Conservation (phyloP, 1,140 invertebrate genomes). For the Drosophila prosaltans region DNA sequence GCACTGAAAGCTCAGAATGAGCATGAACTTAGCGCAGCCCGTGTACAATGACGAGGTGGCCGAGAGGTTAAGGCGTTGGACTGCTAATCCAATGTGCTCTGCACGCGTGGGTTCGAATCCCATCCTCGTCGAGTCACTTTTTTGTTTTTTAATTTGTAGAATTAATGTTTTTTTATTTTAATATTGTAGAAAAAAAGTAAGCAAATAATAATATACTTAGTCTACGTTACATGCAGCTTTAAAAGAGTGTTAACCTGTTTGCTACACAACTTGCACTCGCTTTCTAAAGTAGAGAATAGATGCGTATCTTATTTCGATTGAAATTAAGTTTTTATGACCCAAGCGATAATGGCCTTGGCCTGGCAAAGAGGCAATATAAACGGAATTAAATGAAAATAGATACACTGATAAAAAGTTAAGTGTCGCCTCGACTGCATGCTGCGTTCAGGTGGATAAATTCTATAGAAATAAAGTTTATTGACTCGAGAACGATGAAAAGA, state of each 20-base stretch:
- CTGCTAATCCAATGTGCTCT: conserved; percentile 89
- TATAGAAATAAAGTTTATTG: conserved; percentile 69
- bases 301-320: conserved; percentile 65
- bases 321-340: conserved; percentile 61
- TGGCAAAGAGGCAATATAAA: conserved; percentile 47
- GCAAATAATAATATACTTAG: not conserved
- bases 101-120: conserved; percentile 95
- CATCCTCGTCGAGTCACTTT: conserved; percentile 89
- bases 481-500: conserved; percentile 47
- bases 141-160: conserved; percentile 4
- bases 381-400: conserved; percentile 68
- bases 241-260: not conserved
- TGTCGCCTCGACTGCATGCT: conserved; percentile 26
- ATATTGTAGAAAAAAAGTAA: not conserved
- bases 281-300: conserved; percentile 45
- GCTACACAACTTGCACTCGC: not conserved
- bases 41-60: conserved; percentile 89
- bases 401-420: conserved; percentile 75
- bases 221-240: not conserved
- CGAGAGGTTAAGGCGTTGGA: conserved; percentile 95
- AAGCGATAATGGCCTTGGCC: conserved; percentile 36
- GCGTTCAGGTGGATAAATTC: conserved; percentile 43
- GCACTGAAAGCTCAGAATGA: not conserved
- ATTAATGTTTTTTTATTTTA: not conserved
- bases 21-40: conserved; percentile 24